Evolutionary conservation across 2,888 invertebrate genomes (phyloP), one percentile per base, ranked within the genome.

Genomic region (Meloe dianella): DNA sequence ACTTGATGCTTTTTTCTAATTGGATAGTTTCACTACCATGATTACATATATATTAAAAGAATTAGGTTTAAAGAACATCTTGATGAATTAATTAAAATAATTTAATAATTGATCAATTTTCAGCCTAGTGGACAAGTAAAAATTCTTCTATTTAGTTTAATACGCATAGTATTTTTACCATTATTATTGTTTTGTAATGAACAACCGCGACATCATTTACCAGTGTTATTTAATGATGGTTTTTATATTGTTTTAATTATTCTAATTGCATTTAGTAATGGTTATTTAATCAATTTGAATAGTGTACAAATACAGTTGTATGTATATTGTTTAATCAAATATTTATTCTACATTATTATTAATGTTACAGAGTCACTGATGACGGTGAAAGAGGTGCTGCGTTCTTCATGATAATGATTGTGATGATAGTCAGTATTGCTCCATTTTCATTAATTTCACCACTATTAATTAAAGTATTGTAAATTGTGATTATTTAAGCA

Each of bases 241-340:
- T 87, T 89, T 77, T 95, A 93, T 79, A 91, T 94, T 70, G 79
- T 90, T 59, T 87, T 96, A 77, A 92, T 94, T 79, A 84, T 91
- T 3, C 70, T 90, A 1, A 94, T 97, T 84, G 91, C 92, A 0
- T 84, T 96, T 72, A 89, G 91, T 67, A 97, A 97, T 81, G 97
- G 97, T 7, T 96, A 96, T 82, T 84, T 97, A 29, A 92, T 94
- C 56, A 96, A 96, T 76, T 89, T 95, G 64, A 86, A 90, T 61
- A 91, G 97, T 84, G 91, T 95, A 69, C 90, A 92, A 80, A 91
- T 92, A 47, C 95, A 96, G 14, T 90, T 89, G 95, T 96, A 85
- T 71, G 71, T 65, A 57, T 29, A 1, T 27, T 35, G 2, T 10
- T 9, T 7, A 9, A 24, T 57, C 10, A 5, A 14, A 14, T 32